phyloP scores from a whole-genome alignment of 2,113 vertebrate species.

The Crypturellus undulatus region DNA sequence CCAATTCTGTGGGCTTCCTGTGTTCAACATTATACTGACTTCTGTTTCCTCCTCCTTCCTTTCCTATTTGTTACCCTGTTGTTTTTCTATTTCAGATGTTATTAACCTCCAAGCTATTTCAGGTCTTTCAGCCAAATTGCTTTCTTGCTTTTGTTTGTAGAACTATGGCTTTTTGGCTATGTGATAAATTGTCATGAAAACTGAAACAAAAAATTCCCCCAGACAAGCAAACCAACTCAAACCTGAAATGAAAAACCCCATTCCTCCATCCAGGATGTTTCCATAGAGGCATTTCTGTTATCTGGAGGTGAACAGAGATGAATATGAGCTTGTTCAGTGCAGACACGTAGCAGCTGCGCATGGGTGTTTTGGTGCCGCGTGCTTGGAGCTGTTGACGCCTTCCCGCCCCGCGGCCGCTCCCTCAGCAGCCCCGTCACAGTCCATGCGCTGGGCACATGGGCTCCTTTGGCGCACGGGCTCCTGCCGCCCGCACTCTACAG shows the following conservation, averaged over 20 bases:
- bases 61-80: not conserved
- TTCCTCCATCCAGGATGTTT: not conserved
- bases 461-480: too few relatives aligned
- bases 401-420: too few relatives aligned
- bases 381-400: too few relatives aligned
- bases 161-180: not conserved
- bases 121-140: not conserved
- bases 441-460: too few relatives aligned
- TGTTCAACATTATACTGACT: not conserved
- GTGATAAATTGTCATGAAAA: not conserved
- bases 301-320: rapidly evolving
- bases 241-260: too few relatives aligned
- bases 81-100: not conserved
- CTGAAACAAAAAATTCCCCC: not conserved
- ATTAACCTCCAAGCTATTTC: not conserved
- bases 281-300: rapidly evolving
- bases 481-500: too few relatives aligned
- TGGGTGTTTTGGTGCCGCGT: too few relatives aligned
- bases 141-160: not conserved
- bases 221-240: not conserved
- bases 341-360: not conserved
- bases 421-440: too few relatives aligned
- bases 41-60: slow-evolving; percentile 50
- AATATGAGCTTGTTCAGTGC: not conserved
- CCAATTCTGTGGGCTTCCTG: slow-evolving; percentile 30